Conservation (phyloP, 2,888 invertebrate genomes). For the Gryllus longicercus region DNA sequence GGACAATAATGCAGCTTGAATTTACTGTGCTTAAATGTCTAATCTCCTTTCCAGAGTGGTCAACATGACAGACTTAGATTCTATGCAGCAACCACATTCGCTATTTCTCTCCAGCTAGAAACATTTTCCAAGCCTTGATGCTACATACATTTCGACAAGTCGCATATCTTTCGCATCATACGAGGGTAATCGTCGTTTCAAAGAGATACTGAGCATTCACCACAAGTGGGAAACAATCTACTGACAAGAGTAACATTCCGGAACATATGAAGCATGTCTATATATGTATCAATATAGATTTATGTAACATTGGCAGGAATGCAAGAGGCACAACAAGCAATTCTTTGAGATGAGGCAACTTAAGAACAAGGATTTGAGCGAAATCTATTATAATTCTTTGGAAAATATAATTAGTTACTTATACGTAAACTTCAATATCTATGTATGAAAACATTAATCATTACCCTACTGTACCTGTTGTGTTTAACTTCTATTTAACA, state of each 20-base stretch:
- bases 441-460: not conserved
- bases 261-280: slow-evolving; percentile 9
- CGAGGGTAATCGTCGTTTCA: too few relatives aligned
- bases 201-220: too few relatives aligned
- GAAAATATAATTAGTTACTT: not conserved
- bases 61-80: too few relatives aligned
- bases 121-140: too few relatives aligned
- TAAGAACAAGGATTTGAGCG: not conserved
- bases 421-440: not conserved
- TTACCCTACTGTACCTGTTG: not conserved
- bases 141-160: too few relatives aligned
- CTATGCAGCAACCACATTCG: too few relatives aligned
- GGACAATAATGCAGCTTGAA: too few relatives aligned
- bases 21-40: too few relatives aligned
- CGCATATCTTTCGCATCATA: too few relatives aligned
- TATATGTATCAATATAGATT: slow-evolving; percentile 6
- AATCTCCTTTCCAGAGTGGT: too few relatives aligned
- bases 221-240: not conserved
- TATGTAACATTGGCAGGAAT: not conserved
- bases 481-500: not conserved
- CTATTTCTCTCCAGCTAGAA: too few relatives aligned
- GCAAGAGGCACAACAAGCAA: slow-evolving; percentile 6
- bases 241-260: not conserved
- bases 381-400: not conserved
- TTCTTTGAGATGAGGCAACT: not conserved